Evolutionary conservation across 2,113 vertebrate species (phyloP).

Genomic region (Archocentrus centrarchus): DNA sequence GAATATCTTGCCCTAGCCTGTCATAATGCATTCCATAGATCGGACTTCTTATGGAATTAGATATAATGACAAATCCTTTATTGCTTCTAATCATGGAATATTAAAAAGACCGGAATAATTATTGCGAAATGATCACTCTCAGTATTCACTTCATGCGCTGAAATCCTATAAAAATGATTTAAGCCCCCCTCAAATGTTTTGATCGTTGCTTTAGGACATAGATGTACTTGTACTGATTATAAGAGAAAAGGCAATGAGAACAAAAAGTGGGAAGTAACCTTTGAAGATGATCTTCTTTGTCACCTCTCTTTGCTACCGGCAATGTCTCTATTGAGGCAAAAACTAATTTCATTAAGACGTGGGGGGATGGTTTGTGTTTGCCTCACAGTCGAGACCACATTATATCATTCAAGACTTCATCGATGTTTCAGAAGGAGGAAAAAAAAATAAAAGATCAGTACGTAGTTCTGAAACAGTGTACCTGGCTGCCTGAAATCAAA

Average conservation of each 20-base stretch:
- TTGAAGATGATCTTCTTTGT: conserved; percentile 77
- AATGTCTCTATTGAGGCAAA: conserved; percentile 58
- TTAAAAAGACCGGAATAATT: conserved; percentile 61
- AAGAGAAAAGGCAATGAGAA: conserved; percentile 65
- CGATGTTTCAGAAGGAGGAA: conserved; percentile 40
- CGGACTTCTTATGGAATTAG: conserved; percentile 26
- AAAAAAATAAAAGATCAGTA: conserved; percentile 47
- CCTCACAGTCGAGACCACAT: conserved; percentile 37
- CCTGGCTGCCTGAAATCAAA: conserved; percentile 49
- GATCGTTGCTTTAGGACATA: conserved; percentile 63
- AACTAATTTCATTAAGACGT: conserved; percentile 78
- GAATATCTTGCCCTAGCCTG: background rate
- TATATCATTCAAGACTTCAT: conserved; percentile 57
- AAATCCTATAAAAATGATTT: conserved; percentile 65
- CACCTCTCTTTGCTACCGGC: conserved; percentile 71
- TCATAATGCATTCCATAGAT: conserved; percentile 5
- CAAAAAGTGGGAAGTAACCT: conserved; percentile 65
- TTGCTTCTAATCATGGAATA: conserved; percentile 63
- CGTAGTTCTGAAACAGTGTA: conserved; percentile 39
- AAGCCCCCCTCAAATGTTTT: conserved; percentile 42
- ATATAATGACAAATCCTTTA: conserved; percentile 44
- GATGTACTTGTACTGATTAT: conserved; percentile 67
- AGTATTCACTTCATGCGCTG: conserved; percentile 52
- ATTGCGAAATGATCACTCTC: conserved; percentile 64
- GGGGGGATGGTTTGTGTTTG: conserved; percentile 48